Base-by-base conservation (phyloP, 2,888 invertebrate genomes). In the Gibbula magus region DNA sequence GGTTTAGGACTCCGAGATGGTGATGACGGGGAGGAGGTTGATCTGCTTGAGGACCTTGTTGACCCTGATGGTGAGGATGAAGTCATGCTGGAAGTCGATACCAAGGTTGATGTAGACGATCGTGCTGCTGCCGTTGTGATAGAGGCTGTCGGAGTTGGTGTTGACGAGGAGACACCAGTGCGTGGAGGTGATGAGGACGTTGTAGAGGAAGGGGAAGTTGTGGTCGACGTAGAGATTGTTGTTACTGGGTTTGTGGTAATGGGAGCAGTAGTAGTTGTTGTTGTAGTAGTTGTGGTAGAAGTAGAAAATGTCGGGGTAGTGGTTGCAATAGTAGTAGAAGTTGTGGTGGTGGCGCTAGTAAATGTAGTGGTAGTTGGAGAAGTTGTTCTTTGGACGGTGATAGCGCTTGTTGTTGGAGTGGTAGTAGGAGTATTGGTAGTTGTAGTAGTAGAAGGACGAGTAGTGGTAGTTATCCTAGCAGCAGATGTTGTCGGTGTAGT, bases 221-320 rank as follows among this genome's bases (percentile, higher is more conserved):
- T 32, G 35, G 73, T 32, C 25, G 66, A 20, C 2, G n/a, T 35
- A 32, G 4, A 2, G 7, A 18, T 29, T n/a, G n/a, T 1, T 13
- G 35, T 73, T 18, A 5, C 20, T 8, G 18, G 18, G 16, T 7
- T 13, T 13, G 29, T 25, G 29, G 32, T 10, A 39, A 22, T 35
- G 20, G 45, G 78, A 5, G 56, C 45, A 73, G 45, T 70, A 74
- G 75, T 67, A 51, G 79, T 39, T 66, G 75, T 45, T 75, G 67
- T 67, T 54, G 79, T 76, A 45, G 66, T 67, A 39, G 54, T 67
- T 75, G 79, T 52, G 75, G 75, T 53, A 75, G 67, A 35, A 75
- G 79, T 53, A 75, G 67, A 35, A 75, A 66, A 53, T 45, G 67
- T 52, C 61, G 79, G 53, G 51, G 75, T 67, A 75, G 66, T 73